Percentiles rank a stretch among this genome's conserved stretches.
phyloP scores from a whole-genome alignment of 2,113 vertebrate species.

The Podiceps cristatus region DNA sequence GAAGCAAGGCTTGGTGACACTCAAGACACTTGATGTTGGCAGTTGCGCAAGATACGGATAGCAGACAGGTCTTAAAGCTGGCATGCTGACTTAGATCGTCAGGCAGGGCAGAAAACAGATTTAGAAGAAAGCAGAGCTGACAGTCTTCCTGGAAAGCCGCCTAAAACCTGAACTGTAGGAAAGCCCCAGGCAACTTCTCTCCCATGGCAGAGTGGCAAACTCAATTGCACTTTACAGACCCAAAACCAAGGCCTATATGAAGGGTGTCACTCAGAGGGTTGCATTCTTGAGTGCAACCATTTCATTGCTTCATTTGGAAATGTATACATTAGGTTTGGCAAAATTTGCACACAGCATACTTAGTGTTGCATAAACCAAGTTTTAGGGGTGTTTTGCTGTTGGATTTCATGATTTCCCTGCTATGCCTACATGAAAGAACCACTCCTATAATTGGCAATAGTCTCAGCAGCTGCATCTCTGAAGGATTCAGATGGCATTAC shows the following conservation, averaged over 20 bases:
- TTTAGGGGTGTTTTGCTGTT: rapidly evolving
- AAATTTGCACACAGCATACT: neutral
- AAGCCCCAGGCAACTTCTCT: neutral
- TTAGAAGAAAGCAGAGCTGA: neutral
- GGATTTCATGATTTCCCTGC: neutral
- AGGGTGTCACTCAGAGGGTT: neutral
- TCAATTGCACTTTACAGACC: no score
- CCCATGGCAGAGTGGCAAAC: neutral
- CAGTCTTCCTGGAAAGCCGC: neutral
- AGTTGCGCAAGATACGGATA: rapidly evolving
- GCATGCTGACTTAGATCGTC: neutral
- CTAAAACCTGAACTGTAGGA: neutral
- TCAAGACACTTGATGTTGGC: neutral
- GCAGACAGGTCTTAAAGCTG: neutral
- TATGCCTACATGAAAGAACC: neutral
- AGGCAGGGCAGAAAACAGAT: neutral
- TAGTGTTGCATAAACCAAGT: neutral
- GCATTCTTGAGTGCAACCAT: rapidly evolving
- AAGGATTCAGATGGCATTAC: neutral
- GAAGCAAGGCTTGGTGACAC: neutral
- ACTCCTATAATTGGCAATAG: neutral
- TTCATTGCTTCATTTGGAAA: neutral
- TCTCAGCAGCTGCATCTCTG: neutral
- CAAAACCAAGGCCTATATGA: neutral
- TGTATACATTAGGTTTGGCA: rapidly evolving